A percentile compares a stretch with the other conserved stretches of the same genome.
phyloP scores from a whole-genome alignment of 1,140 invertebrate species.

The Metaphire vulgaris region DNA sequence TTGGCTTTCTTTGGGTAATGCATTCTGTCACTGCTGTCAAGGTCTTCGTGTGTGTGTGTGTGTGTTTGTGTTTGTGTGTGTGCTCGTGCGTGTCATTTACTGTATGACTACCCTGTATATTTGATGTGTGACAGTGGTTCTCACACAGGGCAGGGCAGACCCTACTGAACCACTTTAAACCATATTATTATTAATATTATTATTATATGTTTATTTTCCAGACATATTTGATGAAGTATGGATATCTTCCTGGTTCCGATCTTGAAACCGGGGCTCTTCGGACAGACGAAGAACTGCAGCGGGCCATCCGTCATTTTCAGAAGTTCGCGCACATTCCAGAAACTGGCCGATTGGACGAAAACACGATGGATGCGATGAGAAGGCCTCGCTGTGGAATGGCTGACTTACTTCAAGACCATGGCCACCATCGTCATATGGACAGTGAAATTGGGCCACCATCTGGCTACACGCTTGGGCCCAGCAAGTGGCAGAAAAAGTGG shows the following conservation, averaged over 20 bases:
- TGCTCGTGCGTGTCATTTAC: too few species aligned
- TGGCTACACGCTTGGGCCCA: constrained; percentile 73
- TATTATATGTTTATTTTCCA: too few species aligned
- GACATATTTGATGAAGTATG: constrained; percentile 66
- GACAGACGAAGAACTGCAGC: constrained; percentile 69
- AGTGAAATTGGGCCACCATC: neutral
- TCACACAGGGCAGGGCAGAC: too few species aligned
- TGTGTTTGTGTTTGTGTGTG: too few species aligned
- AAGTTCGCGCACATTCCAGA: constrained; percentile 70
- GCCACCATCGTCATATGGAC: neutral
- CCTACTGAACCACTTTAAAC: too few species aligned
- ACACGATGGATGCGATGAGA: constrained; percentile 66
- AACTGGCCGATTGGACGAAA: constrained; percentile 72
- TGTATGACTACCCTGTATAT: too few species aligned
- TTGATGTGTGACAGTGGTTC: too few species aligned
- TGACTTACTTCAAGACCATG: constrained; percentile 57
- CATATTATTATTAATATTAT: too few species aligned
- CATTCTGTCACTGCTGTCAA: too few species aligned
- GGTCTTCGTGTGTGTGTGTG: too few species aligned
- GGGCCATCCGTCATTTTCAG: constrained; percentile 74
- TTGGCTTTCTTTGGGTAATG: too few species aligned
- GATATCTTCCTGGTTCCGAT: constrained; percentile 72
- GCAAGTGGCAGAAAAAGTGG: constrained; percentile 75
- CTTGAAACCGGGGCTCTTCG: constrained; percentile 72
- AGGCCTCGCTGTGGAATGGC: constrained; percentile 75